These are phyloP conservation scores for Helicolenus hilgendorfi DNA, from an alignment of 2,797 vertebrate genomes.

Conservation along the genomic window DNA sequence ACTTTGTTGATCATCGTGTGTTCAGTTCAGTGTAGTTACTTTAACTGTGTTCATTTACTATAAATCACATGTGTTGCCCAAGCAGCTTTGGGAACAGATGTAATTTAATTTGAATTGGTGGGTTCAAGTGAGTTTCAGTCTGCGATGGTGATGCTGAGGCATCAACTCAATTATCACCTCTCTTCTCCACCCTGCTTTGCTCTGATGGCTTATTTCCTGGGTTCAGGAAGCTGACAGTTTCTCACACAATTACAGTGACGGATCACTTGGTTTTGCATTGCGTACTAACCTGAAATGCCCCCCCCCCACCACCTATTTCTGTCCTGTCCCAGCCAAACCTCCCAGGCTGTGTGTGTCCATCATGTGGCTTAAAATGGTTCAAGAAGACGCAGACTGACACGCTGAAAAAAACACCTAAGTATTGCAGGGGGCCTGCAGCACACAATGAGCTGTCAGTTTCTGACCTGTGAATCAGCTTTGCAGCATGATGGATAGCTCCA, in stretches of 20 bases:
- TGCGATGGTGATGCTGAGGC: background rate
- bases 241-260: constrained; percentile 2
- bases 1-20: background rate
- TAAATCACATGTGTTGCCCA: background rate
- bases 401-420: background rate
- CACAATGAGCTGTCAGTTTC: constrained; percentile 32
- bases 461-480: constrained; percentile 36
- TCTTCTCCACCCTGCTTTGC: background rate
- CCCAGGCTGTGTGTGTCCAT: constrained; percentile 15
- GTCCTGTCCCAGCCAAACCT: constrained; percentile 5
- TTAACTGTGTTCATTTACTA: background rate
- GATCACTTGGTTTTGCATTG: background rate
- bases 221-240: background rate
- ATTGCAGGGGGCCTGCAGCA: background rate
- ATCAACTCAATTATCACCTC: constrained; percentile 33
- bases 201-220: constrained; percentile 8
- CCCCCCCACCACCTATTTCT: background rate
- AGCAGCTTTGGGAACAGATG: background rate
- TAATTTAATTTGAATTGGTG: background rate
- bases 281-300: background rate
- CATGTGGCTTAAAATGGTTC: constrained; percentile 12
- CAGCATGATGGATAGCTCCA: constrained; percentile 35
- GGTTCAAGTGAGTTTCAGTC: background rate
- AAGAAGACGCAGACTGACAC: constrained; percentile 17
- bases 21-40: background rate